Conservation (phyloP, 2,797 vertebrate genomes). For the Buphagus erythrorhynchus region DNA sequence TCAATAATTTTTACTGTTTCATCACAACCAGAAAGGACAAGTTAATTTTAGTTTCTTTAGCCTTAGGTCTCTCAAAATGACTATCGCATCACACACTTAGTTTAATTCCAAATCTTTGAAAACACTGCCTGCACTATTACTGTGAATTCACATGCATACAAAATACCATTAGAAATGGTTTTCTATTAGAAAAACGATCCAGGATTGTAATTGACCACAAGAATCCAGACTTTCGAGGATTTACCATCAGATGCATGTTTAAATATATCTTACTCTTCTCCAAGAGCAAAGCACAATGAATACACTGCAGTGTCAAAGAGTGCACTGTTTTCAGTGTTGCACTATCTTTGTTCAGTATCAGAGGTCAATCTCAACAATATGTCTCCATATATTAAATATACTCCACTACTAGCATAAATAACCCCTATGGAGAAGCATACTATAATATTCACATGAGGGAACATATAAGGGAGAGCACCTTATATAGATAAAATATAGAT, state of each 20-base stretch:
- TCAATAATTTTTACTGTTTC: slow-evolving; percentile 13
- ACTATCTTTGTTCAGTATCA: neutral
- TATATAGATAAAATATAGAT: no score
- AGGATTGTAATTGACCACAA: neutral
- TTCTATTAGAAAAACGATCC: neutral
- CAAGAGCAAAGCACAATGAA: neutral
- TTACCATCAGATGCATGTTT: neutral
- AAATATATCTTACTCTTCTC: neutral
- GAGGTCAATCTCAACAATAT: neutral
- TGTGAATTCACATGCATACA: neutral
- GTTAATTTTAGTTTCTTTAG: slow-evolving; percentile 23
- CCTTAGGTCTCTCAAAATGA: slow-evolving; percentile 9
- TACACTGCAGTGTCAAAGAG: neutral
- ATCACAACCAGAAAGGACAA: slow-evolving; percentile 16
- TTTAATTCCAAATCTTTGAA: slow-evolving; percentile 33
- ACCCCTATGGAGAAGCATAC: neutral
- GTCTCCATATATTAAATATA: neutral
- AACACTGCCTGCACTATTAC: neutral
- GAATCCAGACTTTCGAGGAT: neutral
- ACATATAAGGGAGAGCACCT: neutral
- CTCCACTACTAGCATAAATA: neutral
- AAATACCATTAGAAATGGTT: neutral
- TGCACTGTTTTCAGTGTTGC: neutral
- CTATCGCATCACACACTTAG: neutral
- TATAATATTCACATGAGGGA: neutral